Evolutionary conservation across 2,797 vertebrate genomes (phyloP).

Genomic region (Poecilia velifera): DNA sequence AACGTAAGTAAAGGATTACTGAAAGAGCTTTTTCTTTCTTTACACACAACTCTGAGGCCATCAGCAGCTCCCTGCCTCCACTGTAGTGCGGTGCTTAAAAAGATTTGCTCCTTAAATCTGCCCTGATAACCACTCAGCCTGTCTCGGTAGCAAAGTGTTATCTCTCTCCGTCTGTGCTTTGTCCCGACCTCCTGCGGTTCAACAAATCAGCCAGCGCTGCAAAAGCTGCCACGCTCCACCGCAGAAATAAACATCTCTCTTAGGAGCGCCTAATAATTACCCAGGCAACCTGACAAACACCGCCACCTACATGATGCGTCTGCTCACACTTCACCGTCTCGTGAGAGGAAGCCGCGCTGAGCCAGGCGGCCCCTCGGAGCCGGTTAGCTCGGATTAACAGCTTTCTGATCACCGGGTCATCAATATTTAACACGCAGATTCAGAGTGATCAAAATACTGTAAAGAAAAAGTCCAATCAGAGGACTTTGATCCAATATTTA

Average conservation of each 20-base stretch:
- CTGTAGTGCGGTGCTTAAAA: constrained; percentile 26
- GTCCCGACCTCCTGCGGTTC: constrained; percentile 22
- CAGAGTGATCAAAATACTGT: background rate
- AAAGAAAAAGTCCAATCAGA: background rate
- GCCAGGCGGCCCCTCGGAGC: constrained; percentile 1
- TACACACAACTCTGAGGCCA: constrained; percentile 38
- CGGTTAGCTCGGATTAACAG: constrained; percentile 9
- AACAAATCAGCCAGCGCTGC: constrained; percentile 28
- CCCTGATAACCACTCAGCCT: constrained; percentile 33
- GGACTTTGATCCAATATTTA: background rate
- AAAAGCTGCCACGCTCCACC: constrained; percentile 14
- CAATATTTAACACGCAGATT: constrained; percentile 19
- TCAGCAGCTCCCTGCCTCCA: constrained; percentile 43
- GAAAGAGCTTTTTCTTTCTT: constrained; percentile 25
- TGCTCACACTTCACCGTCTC: constrained; percentile 1
- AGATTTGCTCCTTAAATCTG: constrained; percentile 52
- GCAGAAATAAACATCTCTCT: constrained; percentile 33
- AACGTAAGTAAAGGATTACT: constrained; percentile 51
- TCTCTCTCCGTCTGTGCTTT: constrained; percentile 17
- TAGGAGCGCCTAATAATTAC: constrained; percentile 35
- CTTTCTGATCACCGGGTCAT: constrained; percentile 21
- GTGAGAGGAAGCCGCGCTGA: background rate
- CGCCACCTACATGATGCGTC: constrained; percentile 14
- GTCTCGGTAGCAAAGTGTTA: constrained; percentile 8
- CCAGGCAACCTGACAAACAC: constrained; percentile 13